Conservation (phyloP, 64 coral and sea anemone genomes). For the Astreopora myriophthalma region DNA sequence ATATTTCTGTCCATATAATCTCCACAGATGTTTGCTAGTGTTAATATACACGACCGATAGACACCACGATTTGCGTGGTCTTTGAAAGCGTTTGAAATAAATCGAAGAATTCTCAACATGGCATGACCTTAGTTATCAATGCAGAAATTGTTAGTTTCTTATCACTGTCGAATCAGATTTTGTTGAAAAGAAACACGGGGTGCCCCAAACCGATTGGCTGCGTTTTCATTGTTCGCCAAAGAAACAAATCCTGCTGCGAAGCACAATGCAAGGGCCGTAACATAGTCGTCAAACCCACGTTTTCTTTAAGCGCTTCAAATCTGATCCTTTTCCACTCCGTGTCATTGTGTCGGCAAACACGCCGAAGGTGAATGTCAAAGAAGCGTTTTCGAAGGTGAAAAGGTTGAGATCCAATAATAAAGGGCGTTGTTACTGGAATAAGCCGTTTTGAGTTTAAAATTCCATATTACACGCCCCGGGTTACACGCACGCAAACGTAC, state of each 20-base stretch:
- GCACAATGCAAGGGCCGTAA: not conserved
- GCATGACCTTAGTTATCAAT: not conserved
- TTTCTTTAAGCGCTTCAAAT: not conserved
- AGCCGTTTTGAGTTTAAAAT: no score
- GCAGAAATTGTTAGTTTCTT: not conserved
- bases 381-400: not conserved
- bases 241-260: not conserved
- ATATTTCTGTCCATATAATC: no score
- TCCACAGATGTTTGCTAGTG: no score
- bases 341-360: not conserved
- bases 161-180: not conserved
- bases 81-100: no score
- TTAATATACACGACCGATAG: no score
- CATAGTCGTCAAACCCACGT: no score
- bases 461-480: no score
- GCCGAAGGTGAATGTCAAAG: not conserved
- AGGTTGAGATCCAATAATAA: no score
- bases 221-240: no score
- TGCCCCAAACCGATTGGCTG: not conserved
- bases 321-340: not conserved
- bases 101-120: not conserved
- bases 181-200: not conserved
- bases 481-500: no score
- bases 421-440: no score
- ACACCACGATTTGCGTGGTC: no score